Evolutionary conservation across 2,113 vertebrate genomes (phyloP).

Genomic region (Phalacrocorax brasilianus): DNA sequence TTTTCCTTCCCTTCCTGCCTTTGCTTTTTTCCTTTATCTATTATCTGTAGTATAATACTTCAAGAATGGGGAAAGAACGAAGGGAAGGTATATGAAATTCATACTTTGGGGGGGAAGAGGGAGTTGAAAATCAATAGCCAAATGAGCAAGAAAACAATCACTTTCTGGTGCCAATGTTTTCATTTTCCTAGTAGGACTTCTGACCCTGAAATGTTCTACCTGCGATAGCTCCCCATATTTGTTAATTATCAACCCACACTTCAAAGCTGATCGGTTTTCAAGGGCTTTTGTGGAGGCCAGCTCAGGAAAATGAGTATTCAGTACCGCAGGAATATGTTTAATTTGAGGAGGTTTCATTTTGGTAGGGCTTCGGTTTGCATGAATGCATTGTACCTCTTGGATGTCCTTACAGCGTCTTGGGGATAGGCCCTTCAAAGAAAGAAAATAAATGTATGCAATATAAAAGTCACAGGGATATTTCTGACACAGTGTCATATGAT

Average conservation of each 20-base stretch:
- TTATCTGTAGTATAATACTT: neutral
- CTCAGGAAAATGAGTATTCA: conserved; percentile 49
- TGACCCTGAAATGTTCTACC: conserved; percentile 62
- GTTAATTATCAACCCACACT: conserved; percentile 56
- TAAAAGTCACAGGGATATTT: conserved; percentile 57
- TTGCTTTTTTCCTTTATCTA: neutral
- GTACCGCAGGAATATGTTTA: conserved; percentile 17
- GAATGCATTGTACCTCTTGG: neutral
- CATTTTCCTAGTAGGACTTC: conserved; percentile 50
- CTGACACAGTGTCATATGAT: conserved; percentile 53
- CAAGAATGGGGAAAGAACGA: neutral
- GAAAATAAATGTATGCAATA: conserved; percentile 59
- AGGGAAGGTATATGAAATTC: neutral
- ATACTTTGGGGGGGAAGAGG: neutral
- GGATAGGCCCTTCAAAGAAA: conserved; percentile 57
- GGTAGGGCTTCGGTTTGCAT: neutral
- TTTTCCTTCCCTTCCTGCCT: neutral
- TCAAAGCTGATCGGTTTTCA: conserved; percentile 49
- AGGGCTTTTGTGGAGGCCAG: conserved; percentile 53
- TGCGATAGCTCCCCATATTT: conserved; percentile 51
- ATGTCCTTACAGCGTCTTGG: conserved; percentile 28
- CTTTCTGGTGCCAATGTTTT: conserved; percentile 33
- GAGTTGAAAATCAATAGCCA: conserved; percentile 31
- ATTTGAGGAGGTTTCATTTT: conserved; percentile 52
- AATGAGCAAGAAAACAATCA: conserved; percentile 58